Conservation (phyloP, 2,113 vertebrate species). For the Aegithalos caudatus region DNA sequence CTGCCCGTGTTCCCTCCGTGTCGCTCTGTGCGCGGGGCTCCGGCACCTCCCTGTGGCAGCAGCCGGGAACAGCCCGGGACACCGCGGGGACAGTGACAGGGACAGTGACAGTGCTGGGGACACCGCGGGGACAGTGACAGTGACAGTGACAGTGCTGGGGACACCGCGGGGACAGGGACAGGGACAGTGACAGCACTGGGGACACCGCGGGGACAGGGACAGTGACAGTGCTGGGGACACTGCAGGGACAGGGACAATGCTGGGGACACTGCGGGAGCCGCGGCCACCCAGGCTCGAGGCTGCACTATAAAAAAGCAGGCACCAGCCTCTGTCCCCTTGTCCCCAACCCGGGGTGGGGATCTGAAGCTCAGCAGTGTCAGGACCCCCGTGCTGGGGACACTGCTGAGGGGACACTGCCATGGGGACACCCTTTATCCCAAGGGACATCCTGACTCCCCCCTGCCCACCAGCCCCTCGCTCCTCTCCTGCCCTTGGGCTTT, state of each 20-base stretch:
- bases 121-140: background rate
- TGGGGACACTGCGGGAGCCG: too few species aligned
- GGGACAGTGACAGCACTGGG: rapidly evolving
- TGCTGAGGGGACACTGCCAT: background rate
- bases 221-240: background rate
- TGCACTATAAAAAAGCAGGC: too few species aligned
- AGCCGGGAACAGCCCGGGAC: background rate
- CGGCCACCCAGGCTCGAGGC: too few species aligned
- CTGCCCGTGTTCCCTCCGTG: background rate
- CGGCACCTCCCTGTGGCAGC: conserved; percentile 43
- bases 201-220: background rate
- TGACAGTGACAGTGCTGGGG: rapidly evolving
- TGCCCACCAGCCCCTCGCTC: background rate
- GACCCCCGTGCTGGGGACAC: background rate
- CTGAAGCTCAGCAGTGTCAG: too few species aligned
- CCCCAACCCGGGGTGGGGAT: too few species aligned
- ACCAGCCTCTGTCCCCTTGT: too few species aligned
- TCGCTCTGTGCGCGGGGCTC: background rate
- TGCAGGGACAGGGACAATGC: too few species aligned
- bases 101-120: background rate
- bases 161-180: background rate
- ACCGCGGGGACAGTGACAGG: too few species aligned
- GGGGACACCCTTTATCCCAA: background rate
- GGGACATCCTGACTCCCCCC: background rate
- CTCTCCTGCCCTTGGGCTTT: background rate